Conservation (phyloP, 2,888 invertebrate genomes). For the Nemoura dubitans region DNA sequence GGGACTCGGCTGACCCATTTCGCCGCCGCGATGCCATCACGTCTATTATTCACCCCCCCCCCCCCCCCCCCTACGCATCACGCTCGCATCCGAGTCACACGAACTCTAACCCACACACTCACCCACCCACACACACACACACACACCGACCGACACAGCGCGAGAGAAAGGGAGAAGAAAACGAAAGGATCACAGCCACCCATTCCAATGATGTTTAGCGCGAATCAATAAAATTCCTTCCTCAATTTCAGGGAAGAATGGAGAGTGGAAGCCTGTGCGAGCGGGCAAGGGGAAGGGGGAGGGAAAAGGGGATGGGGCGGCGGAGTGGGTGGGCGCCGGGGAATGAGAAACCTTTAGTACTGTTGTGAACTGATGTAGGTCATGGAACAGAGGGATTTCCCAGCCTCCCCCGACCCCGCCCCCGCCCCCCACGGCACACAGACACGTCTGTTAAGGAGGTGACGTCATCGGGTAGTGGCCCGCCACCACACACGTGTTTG, state of each 20-base stretch:
- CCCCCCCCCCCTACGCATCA: background rate
- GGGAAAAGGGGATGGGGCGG: slow-evolving; percentile 40
- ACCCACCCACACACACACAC: slow-evolving; percentile 22
- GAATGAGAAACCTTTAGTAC: slow-evolving; percentile 41
- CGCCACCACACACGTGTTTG: slow-evolving; percentile 7
- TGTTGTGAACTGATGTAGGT: slow-evolving; percentile 47
- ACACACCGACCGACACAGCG: background rate
- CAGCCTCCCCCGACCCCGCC: slow-evolving; percentile 23
- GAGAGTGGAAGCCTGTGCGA: slow-evolving; percentile 37
- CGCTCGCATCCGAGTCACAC: background rate
- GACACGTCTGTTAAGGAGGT: slow-evolving; percentile 43
- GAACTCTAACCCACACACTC: slow-evolving; percentile 1
- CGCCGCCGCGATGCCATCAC: slow-evolving; percentile 10
- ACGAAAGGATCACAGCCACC: slow-evolving; percentile 17
- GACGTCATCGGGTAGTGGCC: slow-evolving; percentile 5
- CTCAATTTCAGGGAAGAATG: slow-evolving; percentile 47
- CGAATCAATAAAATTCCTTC: slow-evolving; percentile 47
- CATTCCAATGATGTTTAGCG: slow-evolving; percentile 14
- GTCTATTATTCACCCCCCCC: slow-evolving; percentile 15
- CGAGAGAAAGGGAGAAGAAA: slow-evolving; percentile 24
- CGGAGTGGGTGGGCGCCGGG: slow-evolving; percentile 33
- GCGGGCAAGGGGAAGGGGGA: slow-evolving; percentile 29
- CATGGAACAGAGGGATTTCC: slow-evolving; percentile 43
- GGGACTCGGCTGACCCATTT: slow-evolving; percentile 37
- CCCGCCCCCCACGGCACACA: slow-evolving; percentile 28